Evolutionary conservation across 2,113 vertebrate species (phyloP), one percentile per base, ranked within the genome.

Genomic region (Talpa occidentalis): DNA sequence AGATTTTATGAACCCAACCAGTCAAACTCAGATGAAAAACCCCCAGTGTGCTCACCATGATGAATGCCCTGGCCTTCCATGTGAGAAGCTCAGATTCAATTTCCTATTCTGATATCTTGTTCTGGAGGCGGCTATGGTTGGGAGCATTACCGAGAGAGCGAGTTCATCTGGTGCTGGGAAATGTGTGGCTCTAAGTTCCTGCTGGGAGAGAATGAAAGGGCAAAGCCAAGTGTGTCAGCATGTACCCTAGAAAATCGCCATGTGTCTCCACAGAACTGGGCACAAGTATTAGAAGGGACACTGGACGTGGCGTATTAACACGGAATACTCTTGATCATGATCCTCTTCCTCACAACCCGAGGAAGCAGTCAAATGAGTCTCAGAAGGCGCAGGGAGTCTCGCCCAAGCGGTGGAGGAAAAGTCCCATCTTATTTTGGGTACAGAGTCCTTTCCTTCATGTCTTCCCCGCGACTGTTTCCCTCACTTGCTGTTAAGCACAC

Each of bases 21-120:
- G 93, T 91, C 93, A 95, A 96, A 82, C 54, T 93, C 69, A 80
- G 88, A 81, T 84, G 70, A 94, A 82, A 97, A 91, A 40, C 70
- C 35, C 64, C 89, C 76, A 88, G 90, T 93, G 95, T 92, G 94
- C 77, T 93, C 62, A 24, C 93, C 79, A 30, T 94, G 96, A 86
- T 85, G 21, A 72, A 97, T 66, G 81, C 66, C 5, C 21, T 92
- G 96, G 85, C 49, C 15, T 59, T 77, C n/a, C 42, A 69, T 74
- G 59, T 78, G 94, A 89, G 90, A 80, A 44, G 1, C 44, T 97
- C n/a, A 69, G 28, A 26, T 28, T 76, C 82, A 28, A 88, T 97
- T 97, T 97, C 96, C 81, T 94, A 78, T 54, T 88, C 87, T 93
- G 77, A 59, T 94, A 69, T 93, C 90, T 96, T 88, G 72, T 90